Conservation (phyloP, 1,140 invertebrate species). For the Battus philenor region DNA sequence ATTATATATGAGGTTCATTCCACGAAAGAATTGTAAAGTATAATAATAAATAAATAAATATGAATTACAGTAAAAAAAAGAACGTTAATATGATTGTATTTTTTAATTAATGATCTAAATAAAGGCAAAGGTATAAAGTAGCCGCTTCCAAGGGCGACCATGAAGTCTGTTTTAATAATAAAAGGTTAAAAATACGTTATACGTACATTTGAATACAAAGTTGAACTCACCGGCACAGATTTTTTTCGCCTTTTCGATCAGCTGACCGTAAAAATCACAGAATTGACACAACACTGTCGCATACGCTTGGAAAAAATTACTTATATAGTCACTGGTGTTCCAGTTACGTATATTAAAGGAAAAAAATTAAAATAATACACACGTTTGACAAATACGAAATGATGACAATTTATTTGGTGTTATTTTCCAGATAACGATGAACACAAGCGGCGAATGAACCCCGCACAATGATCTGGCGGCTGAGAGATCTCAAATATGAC, state of each 20-base stretch:
- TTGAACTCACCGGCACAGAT: slow-evolving; percentile 3
- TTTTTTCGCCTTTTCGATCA: background rate
- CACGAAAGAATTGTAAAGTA: too few species aligned
- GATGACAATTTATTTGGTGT: slow-evolving; percentile 1
- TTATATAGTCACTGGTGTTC: background rate
- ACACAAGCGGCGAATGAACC: slow-evolving; percentile 4
- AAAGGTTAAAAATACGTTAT: too few species aligned
- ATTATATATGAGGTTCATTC: too few species aligned
- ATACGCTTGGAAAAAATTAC: slow-evolving; percentile 1
- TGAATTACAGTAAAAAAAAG: too few species aligned
- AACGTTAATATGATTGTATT: too few species aligned
- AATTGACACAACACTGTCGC: slow-evolving; percentile 4
- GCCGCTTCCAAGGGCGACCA: too few species aligned
- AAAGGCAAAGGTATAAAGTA: too few species aligned
- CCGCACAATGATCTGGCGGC: too few species aligned
- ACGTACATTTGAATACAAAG: slow-evolving; percentile 10
- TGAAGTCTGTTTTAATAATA: too few species aligned
- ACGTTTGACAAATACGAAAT: slow-evolving; percentile 4
- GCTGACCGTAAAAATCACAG: slow-evolving; percentile 9
- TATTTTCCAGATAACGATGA: slow-evolving; percentile 6
- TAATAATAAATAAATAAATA: too few species aligned
- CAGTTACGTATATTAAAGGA: background rate
- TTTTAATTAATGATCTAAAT: too few species aligned
- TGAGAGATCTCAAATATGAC: too few species aligned
- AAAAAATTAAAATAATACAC: slow-evolving; percentile 2